Evolutionary conservation across 2,113 vertebrate species (phyloP), one percentile per base, ranked within the genome.

Genomic region (Scomber colias): DNA sequence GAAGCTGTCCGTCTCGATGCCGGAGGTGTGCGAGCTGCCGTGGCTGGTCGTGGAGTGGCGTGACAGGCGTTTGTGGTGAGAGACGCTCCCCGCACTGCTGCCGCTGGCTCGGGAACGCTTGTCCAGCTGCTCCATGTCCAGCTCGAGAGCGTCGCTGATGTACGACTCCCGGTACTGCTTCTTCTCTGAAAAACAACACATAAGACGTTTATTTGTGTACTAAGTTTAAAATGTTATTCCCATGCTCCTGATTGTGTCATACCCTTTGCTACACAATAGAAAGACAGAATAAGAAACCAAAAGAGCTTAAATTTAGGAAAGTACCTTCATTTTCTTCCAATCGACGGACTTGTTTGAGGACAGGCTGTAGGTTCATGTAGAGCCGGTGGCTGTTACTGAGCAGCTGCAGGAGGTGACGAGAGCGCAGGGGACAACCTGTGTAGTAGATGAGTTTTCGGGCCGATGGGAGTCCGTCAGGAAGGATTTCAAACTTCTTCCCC

Each of bases 401-500:
- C 59, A 99, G 96, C 87, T 99, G 97, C 71, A 99, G 96, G 78
- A 99, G 97, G 92, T 99, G 98, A 1, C 97, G 94, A 30, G 98
- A 99, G 72, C 98, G 96, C 79, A 94, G 15, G 0, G 98, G 97
- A 83, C 98, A 99, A 30, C 98, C 98, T 0, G 98, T 99, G 94
- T 98, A 99, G 91, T 99, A 99, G 59, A 97, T 98, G 84, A 99
- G 96, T 73, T 99, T 99, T 49, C 98, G 94, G 57, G 98, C 98
- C 0, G 98, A 99, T 45, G 98, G 98, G 77, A 99, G 87, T 21
- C 98, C 98, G 0, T 99, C 98, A 0, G 97, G 98, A 63, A 99
- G 94, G 91, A 99, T 99, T 90, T 99, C 98, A 89, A 99, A 99
- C 92, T 97, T 98, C 94, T 99, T 99, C 3, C 98, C 98, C 98